These are phyloP conservation scores for Melolontha melolontha DNA, from an alignment of 2,888 invertebrate genomes.

Conservation along the genomic window DNA sequence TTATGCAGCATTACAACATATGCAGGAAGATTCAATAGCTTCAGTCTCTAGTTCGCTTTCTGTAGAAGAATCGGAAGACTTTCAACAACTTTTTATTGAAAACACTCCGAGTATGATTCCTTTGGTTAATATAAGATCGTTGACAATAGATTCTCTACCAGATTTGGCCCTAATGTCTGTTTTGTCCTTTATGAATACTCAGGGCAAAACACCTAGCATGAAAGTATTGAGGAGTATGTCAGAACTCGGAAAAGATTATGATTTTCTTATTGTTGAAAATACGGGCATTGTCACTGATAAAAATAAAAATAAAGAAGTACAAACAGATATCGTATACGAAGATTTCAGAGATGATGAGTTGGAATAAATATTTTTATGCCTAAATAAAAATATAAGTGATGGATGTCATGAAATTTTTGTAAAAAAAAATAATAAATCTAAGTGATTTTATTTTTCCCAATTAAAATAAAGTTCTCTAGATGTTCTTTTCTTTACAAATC, in stretches of 20 bases:
- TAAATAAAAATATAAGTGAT: background rate
- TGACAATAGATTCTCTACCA: conserved; percentile 1
- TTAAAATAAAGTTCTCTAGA: background rate
- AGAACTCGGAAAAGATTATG: conserved; percentile 34
- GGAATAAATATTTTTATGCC: background rate
- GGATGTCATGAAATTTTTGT: conserved; percentile 7
- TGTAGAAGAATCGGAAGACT: background rate
- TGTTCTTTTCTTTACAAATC: too few relatives aligned
- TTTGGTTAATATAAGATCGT: conserved; percentile 32
- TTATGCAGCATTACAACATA: too few relatives aligned
- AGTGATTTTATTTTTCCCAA: background rate
- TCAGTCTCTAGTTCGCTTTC: background rate
- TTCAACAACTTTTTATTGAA: background rate
- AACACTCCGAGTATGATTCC: conserved; percentile 36
- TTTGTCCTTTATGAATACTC: conserved; percentile 7
- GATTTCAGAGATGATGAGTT: conserved; percentile 16
- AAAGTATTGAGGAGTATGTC: conserved; percentile 33
- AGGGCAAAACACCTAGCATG: conserved; percentile 30
- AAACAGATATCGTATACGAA: conserved; percentile 37
- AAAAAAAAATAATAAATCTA: conserved; percentile 1
- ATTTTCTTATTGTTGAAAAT: conserved; percentile 24
- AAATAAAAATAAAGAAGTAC: conserved; percentile 18
- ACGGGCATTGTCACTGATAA: conserved; percentile 32
- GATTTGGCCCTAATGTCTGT: conserved; percentile 6
- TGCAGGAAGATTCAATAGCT: too few relatives aligned